These are phyloP conservation scores for Choristoneura fumiferana DNA, from an alignment of 1,140 invertebrate genomes.

Conservation along the genomic window DNA sequence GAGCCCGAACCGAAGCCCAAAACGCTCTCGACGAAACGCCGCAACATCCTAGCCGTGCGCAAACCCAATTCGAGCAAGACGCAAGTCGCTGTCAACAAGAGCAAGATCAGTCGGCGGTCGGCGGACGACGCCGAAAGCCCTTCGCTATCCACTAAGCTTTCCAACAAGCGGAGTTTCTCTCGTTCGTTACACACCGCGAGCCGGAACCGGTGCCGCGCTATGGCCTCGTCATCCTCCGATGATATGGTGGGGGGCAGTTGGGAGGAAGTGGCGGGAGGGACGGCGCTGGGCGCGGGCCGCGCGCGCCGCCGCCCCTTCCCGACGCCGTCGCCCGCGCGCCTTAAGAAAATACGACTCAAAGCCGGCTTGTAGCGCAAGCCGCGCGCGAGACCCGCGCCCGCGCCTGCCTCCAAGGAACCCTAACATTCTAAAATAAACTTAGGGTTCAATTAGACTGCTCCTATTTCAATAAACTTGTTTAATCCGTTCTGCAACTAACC, in stretches of 20 bases:
- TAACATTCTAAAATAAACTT: no score
- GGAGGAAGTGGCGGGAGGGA: constrained; percentile 47
- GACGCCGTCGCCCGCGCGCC: constrained; percentile 41
- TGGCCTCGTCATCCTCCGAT: constrained; percentile 49
- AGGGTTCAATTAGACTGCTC: no score
- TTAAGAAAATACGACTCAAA: constrained; percentile 66
- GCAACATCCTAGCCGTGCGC: constrained; percentile 59
- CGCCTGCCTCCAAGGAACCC: not conserved
- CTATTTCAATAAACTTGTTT: no score
- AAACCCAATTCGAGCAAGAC: constrained; percentile 62
- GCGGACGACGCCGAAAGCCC: constrained; percentile 48
- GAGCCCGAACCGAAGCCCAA: constrained; percentile 66
- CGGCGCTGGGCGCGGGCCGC: constrained; percentile 27
- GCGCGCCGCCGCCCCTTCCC: constrained; percentile 43
- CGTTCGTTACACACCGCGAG: constrained; percentile 34
- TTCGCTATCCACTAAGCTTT: constrained; percentile 38
- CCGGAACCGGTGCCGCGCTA: constrained; percentile 36
- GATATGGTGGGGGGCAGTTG: constrained; percentile 39
- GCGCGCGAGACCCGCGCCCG: constrained; percentile 31
- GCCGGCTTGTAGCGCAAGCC: constrained; percentile 50
- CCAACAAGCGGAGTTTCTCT: constrained; percentile 47
- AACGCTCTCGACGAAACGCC: constrained; percentile 52
- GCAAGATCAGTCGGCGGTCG: constrained; percentile 45
- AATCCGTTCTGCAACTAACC: no score
- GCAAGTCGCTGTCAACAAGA: constrained; percentile 42